A percentile compares a stretch with the other conserved stretches of the same genome.
Evolutionary conservation across 2,113 vertebrate species (phyloP).

Genomic region (Chionis minor): DNA sequence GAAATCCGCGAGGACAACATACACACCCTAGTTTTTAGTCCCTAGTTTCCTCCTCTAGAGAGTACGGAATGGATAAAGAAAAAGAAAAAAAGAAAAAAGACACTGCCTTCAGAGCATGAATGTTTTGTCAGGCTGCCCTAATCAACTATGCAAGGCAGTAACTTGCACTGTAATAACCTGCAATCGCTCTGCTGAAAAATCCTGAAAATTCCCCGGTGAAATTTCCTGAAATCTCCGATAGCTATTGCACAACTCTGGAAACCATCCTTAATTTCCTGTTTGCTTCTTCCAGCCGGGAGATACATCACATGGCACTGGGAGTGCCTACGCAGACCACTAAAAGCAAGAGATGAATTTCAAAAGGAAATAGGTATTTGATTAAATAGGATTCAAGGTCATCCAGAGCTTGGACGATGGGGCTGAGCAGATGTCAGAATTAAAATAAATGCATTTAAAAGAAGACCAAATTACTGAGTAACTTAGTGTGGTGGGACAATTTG

Average conservation of each 20-base stretch:
- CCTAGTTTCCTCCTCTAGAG: background rate
- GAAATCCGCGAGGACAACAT: fast-evolving
- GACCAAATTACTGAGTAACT: background rate
- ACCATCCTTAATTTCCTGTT: background rate
- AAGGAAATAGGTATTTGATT: background rate
- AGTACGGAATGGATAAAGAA: background rate
- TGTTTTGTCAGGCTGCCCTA: background rate
- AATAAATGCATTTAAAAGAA: background rate
- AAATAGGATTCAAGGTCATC: background rate
- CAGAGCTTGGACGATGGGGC: background rate
- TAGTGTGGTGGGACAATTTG: background rate
- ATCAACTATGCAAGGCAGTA: background rate
- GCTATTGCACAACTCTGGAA: background rate
- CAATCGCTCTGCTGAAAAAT: background rate
- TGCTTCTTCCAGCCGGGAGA: background rate
- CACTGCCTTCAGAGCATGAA: background rate
- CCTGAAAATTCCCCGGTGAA: background rate
- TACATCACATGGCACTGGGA: background rate
- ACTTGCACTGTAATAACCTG: background rate
- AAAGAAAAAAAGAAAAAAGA: background rate
- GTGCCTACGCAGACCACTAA: background rate
- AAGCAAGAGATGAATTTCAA: background rate
- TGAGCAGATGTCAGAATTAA: background rate
- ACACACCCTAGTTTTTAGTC: background rate
- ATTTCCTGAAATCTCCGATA: background rate